Evolutionary conservation across 2,888 invertebrate genomes (phyloP), one percentile per base, ranked within the genome.

Genomic region (Silvanus unidentatus): DNA sequence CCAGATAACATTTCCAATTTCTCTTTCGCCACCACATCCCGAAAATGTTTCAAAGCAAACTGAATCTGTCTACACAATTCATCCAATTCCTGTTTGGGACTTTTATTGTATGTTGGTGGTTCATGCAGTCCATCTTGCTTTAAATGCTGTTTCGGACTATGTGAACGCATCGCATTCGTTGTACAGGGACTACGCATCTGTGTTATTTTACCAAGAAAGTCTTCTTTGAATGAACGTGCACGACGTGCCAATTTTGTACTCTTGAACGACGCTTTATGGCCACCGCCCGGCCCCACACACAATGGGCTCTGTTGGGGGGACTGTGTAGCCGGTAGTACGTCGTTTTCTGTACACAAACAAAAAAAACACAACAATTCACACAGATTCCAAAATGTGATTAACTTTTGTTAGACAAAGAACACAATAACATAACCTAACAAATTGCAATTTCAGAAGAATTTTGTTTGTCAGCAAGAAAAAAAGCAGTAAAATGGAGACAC

Each of bases 1-100:
- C 92, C 94, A 2, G 94, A 91, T 59, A 96, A 75, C 81, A 95
- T 91, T 76, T 94, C 92, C 64, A 92, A 76, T 72, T 89, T 94
- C 71, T 90, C 84, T 74, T 92, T 93, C 49, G 86, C 82, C 57
- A 95, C 90, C 50, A 94, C 94, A 76, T 94, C 94, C 61, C 88
- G 84, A 72, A 95, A 91, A 75, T 93, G 94, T 67, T 86, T 86
- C 55, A 95, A 75, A 37, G 88, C 84, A 64, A 84, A 78, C 64
- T 84, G 80, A 45, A 88, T 81, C 74, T 84, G 73, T 40, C 61
- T 65, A 57, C 64, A 59, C 39, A 64, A 53, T 13, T 53, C 56
- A 28, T 66, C 64, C 42, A 66, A 50, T 44, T 66, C 66, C 39
- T 68, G 62, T 28, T 55, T 51, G 15, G 69, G 69, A n/a, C 69